Conservation (phyloP, 1,140 invertebrate genomes). For the Anoplolepis gracilipes region DNA sequence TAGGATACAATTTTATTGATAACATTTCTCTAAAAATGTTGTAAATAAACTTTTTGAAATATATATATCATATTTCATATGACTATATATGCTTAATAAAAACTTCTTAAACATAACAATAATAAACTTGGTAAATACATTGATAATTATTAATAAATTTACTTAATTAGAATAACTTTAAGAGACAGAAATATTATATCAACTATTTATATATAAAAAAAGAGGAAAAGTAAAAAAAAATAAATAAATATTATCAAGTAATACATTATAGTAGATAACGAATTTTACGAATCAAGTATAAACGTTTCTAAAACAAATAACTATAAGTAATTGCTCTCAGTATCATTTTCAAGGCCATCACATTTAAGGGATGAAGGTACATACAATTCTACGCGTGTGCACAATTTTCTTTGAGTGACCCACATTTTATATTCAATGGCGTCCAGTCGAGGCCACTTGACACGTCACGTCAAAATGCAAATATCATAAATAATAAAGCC, state of each 20-base stretch:
- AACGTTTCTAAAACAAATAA: background rate
- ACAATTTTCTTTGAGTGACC: conserved; percentile 63
- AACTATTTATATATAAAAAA: no score
- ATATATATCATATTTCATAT: no score
- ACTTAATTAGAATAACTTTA: background rate
- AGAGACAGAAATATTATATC: background rate
- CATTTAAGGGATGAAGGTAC: background rate
- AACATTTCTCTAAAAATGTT: no score
- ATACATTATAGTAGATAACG: background rate
- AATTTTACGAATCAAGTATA: background rate
- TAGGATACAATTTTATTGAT: no score
- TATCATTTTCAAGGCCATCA: conserved; percentile 61
- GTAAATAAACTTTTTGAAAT: no score
- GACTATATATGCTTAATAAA: background rate
- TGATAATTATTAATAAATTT: conserved; percentile 7
- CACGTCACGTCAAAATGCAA: conserved; percentile 30
- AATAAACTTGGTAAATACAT: background rate
- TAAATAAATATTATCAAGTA: background rate
- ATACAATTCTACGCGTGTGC: conserved; percentile 11
- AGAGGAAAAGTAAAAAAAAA: background rate
- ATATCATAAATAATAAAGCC: conserved; percentile 48
- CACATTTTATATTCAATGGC: conserved; percentile 54
- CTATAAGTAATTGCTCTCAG: conserved; percentile 44
- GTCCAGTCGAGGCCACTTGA: conserved; percentile 44
- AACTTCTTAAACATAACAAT: background rate